Evolutionary conservation across 2,113 vertebrate species (phyloP), one percentile per base, ranked within the genome.

Genomic region (Tetrao urogallus): DNA sequence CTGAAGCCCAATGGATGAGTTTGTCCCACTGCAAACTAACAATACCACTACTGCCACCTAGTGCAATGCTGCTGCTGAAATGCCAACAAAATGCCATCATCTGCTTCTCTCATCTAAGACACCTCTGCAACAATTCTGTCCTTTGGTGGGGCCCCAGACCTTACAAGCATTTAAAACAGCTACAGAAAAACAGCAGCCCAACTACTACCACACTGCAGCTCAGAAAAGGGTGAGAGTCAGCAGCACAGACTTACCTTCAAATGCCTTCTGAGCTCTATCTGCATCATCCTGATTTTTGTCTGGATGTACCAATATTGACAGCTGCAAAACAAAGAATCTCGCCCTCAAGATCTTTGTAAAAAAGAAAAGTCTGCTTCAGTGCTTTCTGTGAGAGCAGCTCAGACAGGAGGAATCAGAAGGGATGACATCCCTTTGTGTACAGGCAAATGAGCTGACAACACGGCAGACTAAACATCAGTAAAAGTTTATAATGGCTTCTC

Each of bases 241-340:
- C 2, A 52, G 50, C 50, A 56, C 16, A 56, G 30, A 20, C 0
- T 95, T 98, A 99, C 99, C 99, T 99, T 99, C 99, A 97, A 99
- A 99, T 0, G 99, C 99, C 96, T 98, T 99, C 97, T 99, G 99
- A n/a, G 99, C 98, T 98, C 99, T 97, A 2, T 99, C 98, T 89
- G 96, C 95, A 94, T 99, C 99, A 89, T 98, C 99, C 92, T 99
- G 99, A 84, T 99, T 99, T 97, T 99, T 99, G 97, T 99, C 99
- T 80, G 99, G 99, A 97, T 99, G 99, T 77, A 99, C 99, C 96
- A 99, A 97, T 96, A 99, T 99, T 63, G 99, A 99, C 89, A 99
- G 96, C 99, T 99, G 72, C 25, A 97, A 94, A 43, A 63, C 43
- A 91, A 93, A 91, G 34, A 19, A 91, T 32, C 52, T 30, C 52